Base-by-base conservation (phyloP, 2,888 invertebrate genomes). In the Zhengitettix transpicula region DNA sequence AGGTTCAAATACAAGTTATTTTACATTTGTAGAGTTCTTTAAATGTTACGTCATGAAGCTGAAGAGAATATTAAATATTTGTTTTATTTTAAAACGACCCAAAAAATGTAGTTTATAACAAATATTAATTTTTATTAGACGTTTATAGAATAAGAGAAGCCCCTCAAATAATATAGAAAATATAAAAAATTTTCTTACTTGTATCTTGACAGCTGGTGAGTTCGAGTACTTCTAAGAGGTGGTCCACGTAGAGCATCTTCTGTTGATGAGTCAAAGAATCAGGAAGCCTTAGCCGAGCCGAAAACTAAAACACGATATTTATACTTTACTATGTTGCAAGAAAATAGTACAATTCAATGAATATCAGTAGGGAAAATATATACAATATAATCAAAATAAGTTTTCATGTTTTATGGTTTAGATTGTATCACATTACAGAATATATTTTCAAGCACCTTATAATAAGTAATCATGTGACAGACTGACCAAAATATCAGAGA, bases 231-330 rank as follows among this genome's bases (percentile, higher is more conserved):
- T 87, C 83, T 67, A 88, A 81, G 67, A 89, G 83, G 68, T 85
- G 83, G 70, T 88, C 85, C 66, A 89, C 85, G 71, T 85, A 82
- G 66, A 82, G 81, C 79, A 84, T 80, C 74, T 88, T 88, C 72
- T 87, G 85, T 63, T 78, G 75, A 68, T 80, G 77, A 62, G 83
- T 78, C 76, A 85, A 79, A 60, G 80, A 78, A 69, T 88, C 87
- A 64, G 89, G 87, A 70, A 89, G 75, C 68, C 81, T 74, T 59
- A 82, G 73, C 67, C 78, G 73, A 44, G 82, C 81, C 63, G 79
- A 76, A 70, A 80, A 82, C 82, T 82, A 72, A 63, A 73, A 71
- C 65, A 64, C 60, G 65, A 67, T 42, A 57, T 10, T 40, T 40
- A n/a, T 7, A 40, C 10, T 11, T 55, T 55, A 8, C 52, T 54